phyloP scores from a whole-genome alignment of 2,888 invertebrate species.

The Diaphora mendica region DNA sequence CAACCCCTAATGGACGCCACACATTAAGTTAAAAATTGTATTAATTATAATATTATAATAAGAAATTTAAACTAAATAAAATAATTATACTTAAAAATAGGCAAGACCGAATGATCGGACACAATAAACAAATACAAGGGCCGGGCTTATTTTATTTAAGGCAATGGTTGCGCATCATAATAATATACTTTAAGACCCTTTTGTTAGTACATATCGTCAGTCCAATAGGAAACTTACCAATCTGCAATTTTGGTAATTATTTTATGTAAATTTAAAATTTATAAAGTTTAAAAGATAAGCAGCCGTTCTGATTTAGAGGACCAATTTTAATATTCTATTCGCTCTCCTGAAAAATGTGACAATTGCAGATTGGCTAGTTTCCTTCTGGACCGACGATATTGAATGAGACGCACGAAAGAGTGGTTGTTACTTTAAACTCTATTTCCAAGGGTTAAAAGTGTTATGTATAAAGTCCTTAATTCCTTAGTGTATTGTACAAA shows the following conservation, averaged over 20 bases:
- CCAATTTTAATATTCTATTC: too few relatives aligned
- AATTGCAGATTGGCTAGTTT: too few relatives aligned
- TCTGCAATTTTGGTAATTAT: too few relatives aligned
- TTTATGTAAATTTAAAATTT: too few relatives aligned
- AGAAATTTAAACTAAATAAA: constrained; percentile 19
- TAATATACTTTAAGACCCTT: neutral
- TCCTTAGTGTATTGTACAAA: neutral
- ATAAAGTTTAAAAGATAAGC: too few relatives aligned
- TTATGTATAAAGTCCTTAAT: neutral
- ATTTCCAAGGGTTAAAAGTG: neutral
- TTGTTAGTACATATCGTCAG: neutral
- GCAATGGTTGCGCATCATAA: neutral
- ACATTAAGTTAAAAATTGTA: constrained; percentile 44
- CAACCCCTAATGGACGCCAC: constrained; percentile 40
- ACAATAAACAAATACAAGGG: constrained; percentile 10
- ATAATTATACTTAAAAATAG: constrained; percentile 26
- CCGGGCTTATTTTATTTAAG: neutral
- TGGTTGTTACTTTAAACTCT: neutral
- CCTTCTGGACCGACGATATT: too few relatives aligned
- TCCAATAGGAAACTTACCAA: too few relatives aligned
- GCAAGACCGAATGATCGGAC: constrained; percentile 47
- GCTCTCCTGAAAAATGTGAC: too few relatives aligned
- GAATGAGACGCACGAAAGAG: neutral
- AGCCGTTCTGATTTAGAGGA: too few relatives aligned
- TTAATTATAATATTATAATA: constrained; percentile 25